Evolutionary conservation across 2,888 invertebrate species (phyloP).

Genomic region (Theristus sp.): DNA sequence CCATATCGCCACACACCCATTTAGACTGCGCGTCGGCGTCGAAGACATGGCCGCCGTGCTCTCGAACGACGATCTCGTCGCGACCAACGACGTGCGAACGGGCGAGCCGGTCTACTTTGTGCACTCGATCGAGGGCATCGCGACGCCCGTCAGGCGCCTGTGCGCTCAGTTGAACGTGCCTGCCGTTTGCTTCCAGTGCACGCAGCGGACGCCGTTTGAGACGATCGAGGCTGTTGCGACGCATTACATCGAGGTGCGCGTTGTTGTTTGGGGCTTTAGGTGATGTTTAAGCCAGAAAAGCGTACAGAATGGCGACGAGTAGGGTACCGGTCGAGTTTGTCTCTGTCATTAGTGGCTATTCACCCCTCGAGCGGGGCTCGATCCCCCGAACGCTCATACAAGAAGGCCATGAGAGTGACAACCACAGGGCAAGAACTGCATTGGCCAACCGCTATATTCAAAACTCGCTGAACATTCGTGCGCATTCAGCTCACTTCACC

Average conservation of each 20-base stretch:
- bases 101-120: slow-evolving; percentile 34
- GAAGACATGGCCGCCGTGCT: slow-evolving; percentile 57
- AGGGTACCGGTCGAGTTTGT: too few relatives aligned
- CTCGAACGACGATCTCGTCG: slow-evolving; percentile 51
- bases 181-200: slow-evolving; percentile 40
- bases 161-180: slow-evolving; percentile 52
- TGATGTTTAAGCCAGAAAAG: too few relatives aligned
- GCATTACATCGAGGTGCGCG: neutral
- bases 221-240: neutral
- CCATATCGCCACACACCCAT: neutral
- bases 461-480: too few relatives aligned
- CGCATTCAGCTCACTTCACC: too few relatives aligned
- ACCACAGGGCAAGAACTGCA: too few relatives aligned
- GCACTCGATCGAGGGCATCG: slow-evolving; percentile 71
- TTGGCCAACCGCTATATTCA: too few relatives aligned
- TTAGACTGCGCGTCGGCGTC: slow-evolving; percentile 14
- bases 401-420: too few relatives aligned
- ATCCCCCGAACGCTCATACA: too few relatives aligned
- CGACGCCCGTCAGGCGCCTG: slow-evolving; percentile 48
- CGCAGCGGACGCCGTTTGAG: neutral
- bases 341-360: too few relatives aligned
- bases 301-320: too few relatives aligned
- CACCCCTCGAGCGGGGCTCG: too few relatives aligned
- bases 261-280: too few relatives aligned
- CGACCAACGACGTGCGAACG: slow-evolving; percentile 31